A percentile compares a stretch with the other conserved stretches of the same genome.
phyloP scores from a whole-genome alignment of 2,888 invertebrate genomes.

The Lepidochitona cinerea region DNA sequence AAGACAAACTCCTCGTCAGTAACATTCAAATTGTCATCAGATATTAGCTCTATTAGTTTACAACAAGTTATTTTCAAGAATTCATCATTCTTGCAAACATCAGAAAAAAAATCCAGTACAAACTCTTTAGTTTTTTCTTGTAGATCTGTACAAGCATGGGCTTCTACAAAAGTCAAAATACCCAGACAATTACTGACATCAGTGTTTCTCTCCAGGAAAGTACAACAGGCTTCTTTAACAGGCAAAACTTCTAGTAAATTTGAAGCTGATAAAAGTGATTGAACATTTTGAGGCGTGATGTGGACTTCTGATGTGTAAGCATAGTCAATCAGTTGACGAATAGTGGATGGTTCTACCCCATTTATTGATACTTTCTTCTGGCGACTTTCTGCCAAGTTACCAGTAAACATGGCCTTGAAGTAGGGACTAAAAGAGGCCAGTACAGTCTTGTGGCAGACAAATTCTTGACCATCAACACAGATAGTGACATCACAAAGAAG shows the following conservation, averaged over 20 bases:
- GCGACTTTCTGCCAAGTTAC: conserved; percentile 70
- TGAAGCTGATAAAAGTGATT: conserved; percentile 71
- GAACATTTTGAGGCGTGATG: conserved; percentile 71
- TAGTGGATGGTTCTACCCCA: conserved; percentile 70
- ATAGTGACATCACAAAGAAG: conserved; percentile 72
- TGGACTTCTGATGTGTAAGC: conserved; percentile 69
- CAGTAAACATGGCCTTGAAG: conserved; percentile 54
- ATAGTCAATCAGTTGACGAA: conserved; percentile 70
- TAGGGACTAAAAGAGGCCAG: conserved; percentile 71
- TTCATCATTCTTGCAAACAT: conserved; percentile 54
- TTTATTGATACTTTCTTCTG: conserved; percentile 69
- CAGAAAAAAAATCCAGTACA: conserved; percentile 63
- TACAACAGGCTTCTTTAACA: conserved; percentile 71
- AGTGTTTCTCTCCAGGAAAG: conserved; percentile 71
- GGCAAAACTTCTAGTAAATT: conserved; percentile 71
- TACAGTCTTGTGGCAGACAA: conserved; percentile 70
- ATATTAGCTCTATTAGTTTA: conserved; percentile 72
- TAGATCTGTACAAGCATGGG: conserved; percentile 72
- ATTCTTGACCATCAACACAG: conserved; percentile 69
- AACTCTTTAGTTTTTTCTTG: conserved; percentile 71
- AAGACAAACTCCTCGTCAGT: conserved; percentile 73
- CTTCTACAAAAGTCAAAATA: conserved; percentile 73
- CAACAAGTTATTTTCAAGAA: conserved; percentile 69
- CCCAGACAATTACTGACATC: conserved; percentile 73
- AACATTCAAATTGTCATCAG: conserved; percentile 72